Evolutionary conservation across 2,113 vertebrate species (phyloP), one percentile per base, ranked within the genome.

Genomic region (Onychostruthus taczanowskii): DNA sequence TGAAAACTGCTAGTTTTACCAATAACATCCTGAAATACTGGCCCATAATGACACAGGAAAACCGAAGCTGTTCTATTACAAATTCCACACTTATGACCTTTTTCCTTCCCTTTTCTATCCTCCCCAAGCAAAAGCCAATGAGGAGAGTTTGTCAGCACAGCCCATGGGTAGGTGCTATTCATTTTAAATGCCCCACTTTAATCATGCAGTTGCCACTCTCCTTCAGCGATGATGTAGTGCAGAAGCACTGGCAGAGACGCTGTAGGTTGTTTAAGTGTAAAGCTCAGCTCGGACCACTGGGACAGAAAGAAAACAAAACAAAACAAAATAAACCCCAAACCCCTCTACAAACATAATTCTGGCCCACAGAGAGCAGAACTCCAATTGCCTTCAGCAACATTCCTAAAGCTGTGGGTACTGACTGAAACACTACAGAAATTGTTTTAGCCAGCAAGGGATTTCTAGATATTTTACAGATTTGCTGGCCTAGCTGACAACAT

Each of bases 401-500:
- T 97, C 93, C 94, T 74, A 31, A 91, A 93, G 95, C 97, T 94
- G 89, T 83, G 89, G 84, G 91, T 93, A 96, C 92, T 94, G 58
- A 96, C 92, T 94, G 97, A 97, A 98, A 96, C 90, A 97, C 96
- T 97, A 80, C 83, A 83, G 97, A 96, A 97, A 98, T 95, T 95
- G 97, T 97, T 97, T 95, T 33, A 97, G 96, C 87, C 39, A 3
- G 95, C 93, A 47, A 96, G 97, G 96, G 97, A 97, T 96, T 97
- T 97, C 93, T 73, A 95, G 97, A 97, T 97, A 97, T 97, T 98
- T 98, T 96, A 98, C 96, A 98, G 97, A 98, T 98, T 98, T 98
- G 97, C 97, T 96, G 97, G 93, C 77, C 72, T 79, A 90, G 95
- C 95, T 98, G 98, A 98, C 98, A 98, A 95, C 94, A 97, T 98